Conservation (phyloP, 1,140 invertebrate genomes). For the Trichonephila inaurata region DNA sequence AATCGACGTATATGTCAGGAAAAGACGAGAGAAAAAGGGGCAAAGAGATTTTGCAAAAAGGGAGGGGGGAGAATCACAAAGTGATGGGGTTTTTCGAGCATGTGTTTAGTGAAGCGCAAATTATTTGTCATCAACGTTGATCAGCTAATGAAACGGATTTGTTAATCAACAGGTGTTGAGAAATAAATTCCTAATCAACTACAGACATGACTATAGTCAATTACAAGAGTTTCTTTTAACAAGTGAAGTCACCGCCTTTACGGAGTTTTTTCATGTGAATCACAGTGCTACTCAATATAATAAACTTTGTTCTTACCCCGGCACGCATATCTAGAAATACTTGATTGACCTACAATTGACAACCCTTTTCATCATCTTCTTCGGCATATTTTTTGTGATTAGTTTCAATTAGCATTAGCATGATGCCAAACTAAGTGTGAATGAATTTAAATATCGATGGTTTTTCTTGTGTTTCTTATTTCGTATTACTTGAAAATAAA, state of each 20-base stretch:
- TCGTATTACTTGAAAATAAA: too few species aligned
- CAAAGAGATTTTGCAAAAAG: background rate
- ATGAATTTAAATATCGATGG: too few species aligned
- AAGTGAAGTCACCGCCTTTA: conserved; percentile 18
- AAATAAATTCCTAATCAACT: conserved; percentile 32
- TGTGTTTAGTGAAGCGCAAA: background rate
- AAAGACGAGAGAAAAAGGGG: background rate
- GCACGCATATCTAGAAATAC: too few species aligned
- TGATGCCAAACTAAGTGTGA: too few species aligned
- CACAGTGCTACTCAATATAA: too few species aligned
- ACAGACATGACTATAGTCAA: background rate
- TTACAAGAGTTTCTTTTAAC: background rate
- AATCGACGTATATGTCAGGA: conserved; percentile 4
- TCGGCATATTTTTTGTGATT: too few species aligned
- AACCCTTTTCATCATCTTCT: too few species aligned
- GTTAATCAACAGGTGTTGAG: conserved; percentile 37
- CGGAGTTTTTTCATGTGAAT: background rate
- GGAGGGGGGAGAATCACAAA: background rate
- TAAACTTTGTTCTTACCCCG: too few species aligned
- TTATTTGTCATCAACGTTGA: conserved; percentile 35
- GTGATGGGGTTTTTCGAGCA: background rate
- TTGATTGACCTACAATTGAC: too few species aligned
- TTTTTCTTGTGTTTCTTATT: too few species aligned
- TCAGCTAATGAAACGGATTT: conserved; percentile 22
- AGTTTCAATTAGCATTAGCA: too few species aligned